Conservation (phyloP, 2,797 vertebrate genomes). For the Characodon lateralis region DNA sequence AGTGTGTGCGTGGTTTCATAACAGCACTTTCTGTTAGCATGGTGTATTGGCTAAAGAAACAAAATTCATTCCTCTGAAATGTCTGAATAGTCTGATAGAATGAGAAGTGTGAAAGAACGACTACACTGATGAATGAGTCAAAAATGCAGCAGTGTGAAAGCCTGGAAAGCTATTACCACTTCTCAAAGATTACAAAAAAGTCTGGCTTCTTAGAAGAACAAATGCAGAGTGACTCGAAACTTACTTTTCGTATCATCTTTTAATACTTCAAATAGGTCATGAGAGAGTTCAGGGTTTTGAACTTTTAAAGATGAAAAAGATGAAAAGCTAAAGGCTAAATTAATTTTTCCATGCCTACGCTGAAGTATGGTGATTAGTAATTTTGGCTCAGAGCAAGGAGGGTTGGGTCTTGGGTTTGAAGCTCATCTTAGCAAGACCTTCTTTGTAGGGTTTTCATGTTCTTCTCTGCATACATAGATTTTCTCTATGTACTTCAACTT, state of each 20-base stretch:
- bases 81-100: neutral
- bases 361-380: neutral
- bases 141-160: neutral
- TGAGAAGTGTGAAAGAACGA: neutral
- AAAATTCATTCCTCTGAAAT: neutral
- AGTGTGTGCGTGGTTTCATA: neutral
- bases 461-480: neutral
- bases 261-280: neutral
- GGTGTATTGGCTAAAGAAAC: neutral
- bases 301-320: neutral
- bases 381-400: neutral
- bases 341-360: neutral
- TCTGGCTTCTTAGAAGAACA: neutral
- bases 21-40: neutral
- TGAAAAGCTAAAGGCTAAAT: neutral
- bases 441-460: neutral
- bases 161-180: neutral
- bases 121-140: slow-evolving; percentile 1
- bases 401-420: neutral
- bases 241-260: neutral
- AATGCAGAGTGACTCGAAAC: neutral
- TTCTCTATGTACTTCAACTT: neutral
- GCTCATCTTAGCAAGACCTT: neutral
- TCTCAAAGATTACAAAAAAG: neutral
- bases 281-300: neutral